Evolutionary conservation across 2,888 invertebrate species (phyloP).

Genomic region (Plagiodera versicolora): DNA sequence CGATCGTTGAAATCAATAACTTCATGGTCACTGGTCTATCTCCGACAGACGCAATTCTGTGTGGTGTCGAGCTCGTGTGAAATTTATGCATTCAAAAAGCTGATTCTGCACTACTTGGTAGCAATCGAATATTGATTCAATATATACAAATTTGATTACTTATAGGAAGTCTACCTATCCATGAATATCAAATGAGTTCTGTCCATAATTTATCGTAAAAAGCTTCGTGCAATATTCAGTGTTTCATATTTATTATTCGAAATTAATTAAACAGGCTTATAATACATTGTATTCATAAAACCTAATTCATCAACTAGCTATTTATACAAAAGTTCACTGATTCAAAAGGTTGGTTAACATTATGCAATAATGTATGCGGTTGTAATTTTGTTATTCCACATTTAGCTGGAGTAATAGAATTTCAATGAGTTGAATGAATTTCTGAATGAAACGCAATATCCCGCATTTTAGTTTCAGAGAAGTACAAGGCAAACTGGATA

Average conservation of each 20-base stretch:
- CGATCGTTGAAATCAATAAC: too few species aligned
- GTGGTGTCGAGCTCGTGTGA: background rate
- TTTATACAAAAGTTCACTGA: constrained; percentile 12
- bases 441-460: background rate
- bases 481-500: too few species aligned
- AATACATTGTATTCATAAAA: constrained; percentile 7
- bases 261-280: background rate
- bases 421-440: background rate
- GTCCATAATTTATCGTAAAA: background rate
- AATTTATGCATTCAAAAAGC: background rate
- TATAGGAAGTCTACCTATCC: background rate
- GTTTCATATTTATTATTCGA: background rate
- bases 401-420: background rate
- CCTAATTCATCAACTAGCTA: constrained; percentile 9
- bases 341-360: constrained; percentile 2
- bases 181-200: background rate
- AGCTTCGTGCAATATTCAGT: background rate
- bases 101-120: background rate
- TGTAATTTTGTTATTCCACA: background rate
- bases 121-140: background rate
- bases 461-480: too few species aligned
- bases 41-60: too few species aligned
- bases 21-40: too few species aligned
- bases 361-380: background rate
- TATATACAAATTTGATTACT: background rate